These are phyloP conservation scores for Vultur gryphus DNA, from an alignment of 2,797 vertebrate genomes.

Conservation along the genomic window DNA sequence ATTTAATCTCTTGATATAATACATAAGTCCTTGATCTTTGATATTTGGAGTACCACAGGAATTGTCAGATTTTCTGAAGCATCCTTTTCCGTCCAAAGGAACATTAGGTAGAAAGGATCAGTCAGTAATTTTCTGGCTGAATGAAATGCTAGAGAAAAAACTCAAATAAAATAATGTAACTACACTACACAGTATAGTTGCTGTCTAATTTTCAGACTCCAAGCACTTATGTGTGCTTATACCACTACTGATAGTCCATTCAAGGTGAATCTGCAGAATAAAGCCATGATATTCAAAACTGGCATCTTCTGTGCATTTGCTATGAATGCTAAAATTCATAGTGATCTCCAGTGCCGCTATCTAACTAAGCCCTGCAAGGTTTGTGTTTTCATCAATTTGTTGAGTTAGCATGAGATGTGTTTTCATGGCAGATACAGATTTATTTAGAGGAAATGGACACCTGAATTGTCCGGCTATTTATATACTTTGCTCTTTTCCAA, in stretches of 20 bases:
- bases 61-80: constrained; percentile 3
- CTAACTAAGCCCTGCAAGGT: not conserved
- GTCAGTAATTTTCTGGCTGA: not conserved
- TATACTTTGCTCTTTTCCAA: not conserved
- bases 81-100: not conserved
- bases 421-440: not conserved
- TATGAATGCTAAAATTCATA: not conserved
- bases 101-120: not conserved
- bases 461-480: not conserved
- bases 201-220: not conserved
- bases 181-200: not conserved
- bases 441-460: not conserved
- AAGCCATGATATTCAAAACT: not conserved
- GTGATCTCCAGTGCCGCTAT: not conserved
- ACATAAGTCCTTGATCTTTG: constrained; percentile 37
- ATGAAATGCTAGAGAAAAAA: not conserved
- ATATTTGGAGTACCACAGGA: constrained; percentile 5
- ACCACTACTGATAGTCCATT: not conserved
- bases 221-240: not conserved
- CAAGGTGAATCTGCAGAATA: not conserved
- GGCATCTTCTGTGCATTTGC: not conserved
- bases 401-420: not conserved
- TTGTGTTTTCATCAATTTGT: not conserved
- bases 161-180: not conserved
- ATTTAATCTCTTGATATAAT: constrained; percentile 32